Evolutionary conservation across 64 coral and sea anemone species (phyloP).

Genomic region (Catalaphyllia jardinei): DNA sequence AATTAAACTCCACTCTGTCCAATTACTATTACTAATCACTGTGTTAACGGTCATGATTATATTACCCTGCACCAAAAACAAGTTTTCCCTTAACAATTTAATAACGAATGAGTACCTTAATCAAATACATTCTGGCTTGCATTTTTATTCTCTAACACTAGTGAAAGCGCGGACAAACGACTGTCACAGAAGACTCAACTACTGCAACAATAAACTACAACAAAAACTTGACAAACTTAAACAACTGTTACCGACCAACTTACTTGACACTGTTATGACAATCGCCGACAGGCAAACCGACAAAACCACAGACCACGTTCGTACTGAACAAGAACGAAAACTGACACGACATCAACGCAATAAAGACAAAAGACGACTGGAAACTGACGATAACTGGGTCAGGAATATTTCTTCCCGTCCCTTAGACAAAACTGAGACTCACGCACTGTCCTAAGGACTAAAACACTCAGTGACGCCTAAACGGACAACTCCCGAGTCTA

Average conservation of each 20-base stretch:
- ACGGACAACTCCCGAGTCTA: conserved; percentile 49
- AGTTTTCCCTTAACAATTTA: too few species aligned
- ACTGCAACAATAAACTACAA: conserved; percentile 18
- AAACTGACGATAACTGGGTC: conserved; percentile 61
- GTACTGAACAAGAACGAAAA: conserved; percentile 6
- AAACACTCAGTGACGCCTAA: conserved; percentile 65
- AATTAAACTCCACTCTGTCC: too few species aligned
- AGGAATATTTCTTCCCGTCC: too few species aligned
- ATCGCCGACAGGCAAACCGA: conserved; percentile 67
- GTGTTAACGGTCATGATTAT: too few species aligned
- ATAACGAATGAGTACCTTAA: too few species aligned
- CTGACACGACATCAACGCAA: conserved; percentile 32
- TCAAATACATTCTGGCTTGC: neutral
- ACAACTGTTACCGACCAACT: conserved; percentile 65
- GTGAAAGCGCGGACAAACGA: conserved; percentile 44
- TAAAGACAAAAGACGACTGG: conserved; percentile 40
- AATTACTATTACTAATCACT: too few species aligned
- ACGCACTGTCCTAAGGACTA: conserved; percentile 57
- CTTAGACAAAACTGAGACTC: conserved; percentile 57
- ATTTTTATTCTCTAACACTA: neutral
- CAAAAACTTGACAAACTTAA: conserved; percentile 46
- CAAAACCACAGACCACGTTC: conserved; percentile 42
- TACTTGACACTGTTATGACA: conserved; percentile 66
- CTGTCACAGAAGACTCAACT: conserved; percentile 36
- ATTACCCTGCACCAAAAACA: too few species aligned